Base-by-base conservation (phyloP, 1,140 invertebrate species). In the Habropoda laboriosa region DNA sequence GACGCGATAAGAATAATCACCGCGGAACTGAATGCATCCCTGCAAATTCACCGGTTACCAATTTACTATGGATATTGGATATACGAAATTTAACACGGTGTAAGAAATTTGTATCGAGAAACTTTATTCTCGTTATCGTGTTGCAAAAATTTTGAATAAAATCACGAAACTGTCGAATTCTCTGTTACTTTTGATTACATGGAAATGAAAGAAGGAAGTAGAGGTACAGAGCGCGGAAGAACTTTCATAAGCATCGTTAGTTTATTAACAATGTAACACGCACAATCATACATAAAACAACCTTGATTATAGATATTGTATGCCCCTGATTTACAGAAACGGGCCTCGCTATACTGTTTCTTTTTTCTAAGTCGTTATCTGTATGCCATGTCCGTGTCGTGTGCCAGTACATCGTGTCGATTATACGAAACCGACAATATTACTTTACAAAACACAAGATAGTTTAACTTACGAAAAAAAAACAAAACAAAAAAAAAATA, bases 261-360 rank as follows among this genome's bases (percentile, higher is more conserved):
- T 91, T 92, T 92, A 92, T 92, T 92, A 92, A 92, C 89, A 91
- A 88, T 91, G 82, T 91, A 92, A 91, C 90, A 91, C 90, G 90
- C 90, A 92, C 91, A 92, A 89, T 91, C 91, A 91, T 92, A 92
- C 90, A 92, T 91, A 90, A 88, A 92, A 91, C 90, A 91, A 92
- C 90, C 88, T 91, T 83, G 82, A 86, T 89, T 89, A 90, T 90
- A 91, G 84, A 86, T 90, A 88, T 89, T 85, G 18, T 87, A 87
- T 88, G 83, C 83, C 71, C 86, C 83, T 87, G 79, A 71, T 91
- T 83, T 79, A 60, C 27, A 89, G 79, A 86, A 79, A 89, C 89
- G 84, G 89, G 87, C 61, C 77, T 79, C 82, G 84, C 78, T 88
- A 88, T 83, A 77, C 85, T 87, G 82, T 80, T 88, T 87, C n/a